phyloP scores from a whole-genome alignment of 1,140 invertebrate genomes.

The Lepidotrigona ventralis region DNA sequence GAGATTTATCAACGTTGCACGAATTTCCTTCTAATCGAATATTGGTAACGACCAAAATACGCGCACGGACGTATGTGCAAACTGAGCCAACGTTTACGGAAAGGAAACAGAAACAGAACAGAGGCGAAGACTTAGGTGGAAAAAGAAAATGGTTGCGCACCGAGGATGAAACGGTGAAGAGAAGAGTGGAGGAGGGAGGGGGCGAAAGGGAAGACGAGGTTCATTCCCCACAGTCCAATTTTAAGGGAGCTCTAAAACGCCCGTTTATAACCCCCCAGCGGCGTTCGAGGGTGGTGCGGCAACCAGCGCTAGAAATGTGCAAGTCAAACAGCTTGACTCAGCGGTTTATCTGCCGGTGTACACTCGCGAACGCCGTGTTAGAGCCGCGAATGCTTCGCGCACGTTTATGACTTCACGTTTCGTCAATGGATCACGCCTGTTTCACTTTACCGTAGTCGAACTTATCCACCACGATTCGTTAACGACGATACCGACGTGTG shows the following conservation, averaged over 20 bases:
- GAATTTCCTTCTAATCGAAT: neutral
- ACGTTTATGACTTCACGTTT: constrained; percentile 51
- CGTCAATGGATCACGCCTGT: constrained; percentile 36
- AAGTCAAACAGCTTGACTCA: constrained; percentile 78
- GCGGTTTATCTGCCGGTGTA: constrained; percentile 69
- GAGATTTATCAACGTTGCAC: neutral
- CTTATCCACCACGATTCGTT: constrained; percentile 1
- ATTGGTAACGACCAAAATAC: neutral
- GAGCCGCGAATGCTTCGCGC: constrained; percentile 1
- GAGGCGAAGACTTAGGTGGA: neutral
- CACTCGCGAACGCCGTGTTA: constrained; percentile 23
- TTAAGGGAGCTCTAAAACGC: constrained; percentile 69
- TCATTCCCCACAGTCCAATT: constrained; percentile 70
- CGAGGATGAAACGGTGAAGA: neutral
- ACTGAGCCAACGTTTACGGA: neutral
- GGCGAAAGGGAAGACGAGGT: neutral
- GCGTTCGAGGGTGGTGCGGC: constrained; percentile 54
- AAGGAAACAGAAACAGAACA: neutral
- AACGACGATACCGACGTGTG: neutral
- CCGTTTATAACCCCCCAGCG: constrained; percentile 68
- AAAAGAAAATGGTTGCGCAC: constrained; percentile 6
- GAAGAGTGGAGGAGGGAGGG: neutral
- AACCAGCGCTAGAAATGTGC: constrained; percentile 74
- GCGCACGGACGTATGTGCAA: neutral
- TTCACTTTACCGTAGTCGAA: constrained; percentile 30